Conservation (phyloP, 1,140 invertebrate species). For the Melitaea cinxia region DNA sequence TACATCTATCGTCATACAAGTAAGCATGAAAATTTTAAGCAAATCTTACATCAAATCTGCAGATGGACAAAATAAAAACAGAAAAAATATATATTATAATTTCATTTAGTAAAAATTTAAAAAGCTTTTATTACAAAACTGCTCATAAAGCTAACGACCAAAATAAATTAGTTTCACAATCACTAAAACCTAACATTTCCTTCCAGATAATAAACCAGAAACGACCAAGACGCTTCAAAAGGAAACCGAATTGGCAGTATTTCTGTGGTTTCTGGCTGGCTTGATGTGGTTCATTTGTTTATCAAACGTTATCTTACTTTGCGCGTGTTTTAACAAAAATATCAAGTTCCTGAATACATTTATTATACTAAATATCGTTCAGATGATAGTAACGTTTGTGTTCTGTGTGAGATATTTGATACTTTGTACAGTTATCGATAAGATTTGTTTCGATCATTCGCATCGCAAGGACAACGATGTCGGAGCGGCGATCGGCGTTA, state of each 20-base stretch:
- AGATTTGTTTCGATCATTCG: background rate
- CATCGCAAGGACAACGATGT: background rate
- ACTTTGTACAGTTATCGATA: background rate
- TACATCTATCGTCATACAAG: too few species aligned
- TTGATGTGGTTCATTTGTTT: background rate
- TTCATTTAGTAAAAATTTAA: too few species aligned
- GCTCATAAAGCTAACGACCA: too few species aligned
- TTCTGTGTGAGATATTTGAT: slow-evolving; percentile 4
- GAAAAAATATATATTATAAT: too few species aligned
- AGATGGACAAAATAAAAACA: too few species aligned
- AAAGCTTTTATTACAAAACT: too few species aligned
- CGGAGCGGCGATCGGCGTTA: background rate
- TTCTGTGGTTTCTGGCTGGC: background rate
- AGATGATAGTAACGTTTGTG: background rate
- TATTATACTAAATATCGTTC: background rate
- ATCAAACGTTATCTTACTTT: background rate
- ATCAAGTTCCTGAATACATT: background rate
- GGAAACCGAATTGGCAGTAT: background rate
- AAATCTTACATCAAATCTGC: too few species aligned
- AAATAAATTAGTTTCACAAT: too few species aligned
- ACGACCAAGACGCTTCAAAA: background rate
- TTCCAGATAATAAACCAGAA: background rate
- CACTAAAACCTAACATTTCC: too few species aligned
- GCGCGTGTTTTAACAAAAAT: background rate
- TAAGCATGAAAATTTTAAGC: too few species aligned